Base-by-base conservation (phyloP, 2,113 vertebrate species). In the Caloenas nicobarica region DNA sequence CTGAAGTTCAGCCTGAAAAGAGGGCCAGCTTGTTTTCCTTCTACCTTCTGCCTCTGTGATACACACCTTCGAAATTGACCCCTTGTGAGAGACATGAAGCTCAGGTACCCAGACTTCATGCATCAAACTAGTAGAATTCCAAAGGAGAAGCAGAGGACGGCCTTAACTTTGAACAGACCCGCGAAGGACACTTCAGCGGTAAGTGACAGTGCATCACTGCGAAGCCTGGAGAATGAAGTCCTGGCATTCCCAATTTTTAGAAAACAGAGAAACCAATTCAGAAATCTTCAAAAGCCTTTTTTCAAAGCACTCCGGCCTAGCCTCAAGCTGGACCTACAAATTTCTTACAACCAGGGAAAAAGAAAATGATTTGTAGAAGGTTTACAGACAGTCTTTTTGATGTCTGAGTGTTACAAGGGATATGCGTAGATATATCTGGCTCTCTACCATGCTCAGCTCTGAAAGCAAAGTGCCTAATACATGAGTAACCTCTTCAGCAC, bases 401-500 rank as follows among this genome's bases (percentile, higher is more conserved):
- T 80, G 87, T 34, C 79, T 38, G 61, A 87, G 74, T 33, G 18
- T 50, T 93, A 86, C 57, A 74, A 80, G 56, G 57, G 72, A 93
- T 54, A 78, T 50, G 33, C 4, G 2, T 16, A 94, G 76, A 77
- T 66, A 31, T 26, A 83, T 81, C 76, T 77, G 82, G 51, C 64
- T 92, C 64, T 56, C 71, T 72, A 26, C 40, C 73, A 66, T 7
- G 11, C 42, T 83, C 60, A 61, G 77, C 61, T 91, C 21, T 64
- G 80, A 91, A 90, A 94, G 58, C 62, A 60, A 87, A 95, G 64
- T 51, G 78, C 76, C 81, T 58, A 51, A 54, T 36, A 88, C 79
- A 95, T 28, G 34, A 88, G 87, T 76, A 89, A 96, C 94, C 93
- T 94, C 89, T 83, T 91, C 84, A 93, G 80, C 88, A 90, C 92